Conservation (phyloP, 2,113 vertebrate genomes). For the Cyprinodon variegatus region DNA sequence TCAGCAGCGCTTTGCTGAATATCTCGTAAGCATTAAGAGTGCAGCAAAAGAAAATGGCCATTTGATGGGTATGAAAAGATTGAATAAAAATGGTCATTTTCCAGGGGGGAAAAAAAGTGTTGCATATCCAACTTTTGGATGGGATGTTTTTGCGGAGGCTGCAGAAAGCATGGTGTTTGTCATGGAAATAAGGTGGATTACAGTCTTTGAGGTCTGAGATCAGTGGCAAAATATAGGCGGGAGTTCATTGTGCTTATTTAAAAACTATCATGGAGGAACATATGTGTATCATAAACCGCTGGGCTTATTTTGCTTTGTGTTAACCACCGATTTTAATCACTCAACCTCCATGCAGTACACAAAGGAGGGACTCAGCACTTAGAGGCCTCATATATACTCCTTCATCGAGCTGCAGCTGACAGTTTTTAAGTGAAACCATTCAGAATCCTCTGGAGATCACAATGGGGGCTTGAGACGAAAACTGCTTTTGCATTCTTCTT, state of each 20-base stretch:
- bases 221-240: slow-evolving; percentile 68
- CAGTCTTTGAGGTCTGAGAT: slow-evolving; percentile 70
- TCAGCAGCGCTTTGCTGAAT: slow-evolving; percentile 72
- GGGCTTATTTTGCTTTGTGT: slow-evolving; percentile 33
- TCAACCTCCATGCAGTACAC: slow-evolving; percentile 28
- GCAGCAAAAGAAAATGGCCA: slow-evolving; percentile 69
- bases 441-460: slow-evolving; percentile 60
- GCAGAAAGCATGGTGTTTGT: slow-evolving; percentile 78
- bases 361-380: slow-evolving; percentile 13
- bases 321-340: slow-evolving; percentile 56
- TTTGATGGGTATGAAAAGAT: slow-evolving; percentile 76
- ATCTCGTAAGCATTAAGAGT: slow-evolving; percentile 75
- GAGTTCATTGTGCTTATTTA: slow-evolving; percentile 59
- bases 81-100: slow-evolving; percentile 84
- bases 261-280: slow-evolving; percentile 45
- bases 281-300: slow-evolving; percentile 54
- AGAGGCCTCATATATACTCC: slow-evolving; percentile 19
- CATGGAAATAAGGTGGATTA: slow-evolving; percentile 78
- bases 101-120: slow-evolving; percentile 49
- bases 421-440: slow-evolving; percentile 67
- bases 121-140: slow-evolving; percentile 71
- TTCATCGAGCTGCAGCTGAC: slow-evolving; percentile 31
- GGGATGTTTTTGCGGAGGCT: slow-evolving; percentile 63
- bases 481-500: slow-evolving; percentile 66
- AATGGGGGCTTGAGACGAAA: slow-evolving; percentile 51